phyloP scores from a whole-genome alignment of 1,140 invertebrate species.

The Aphelenchoides avenae region DNA sequence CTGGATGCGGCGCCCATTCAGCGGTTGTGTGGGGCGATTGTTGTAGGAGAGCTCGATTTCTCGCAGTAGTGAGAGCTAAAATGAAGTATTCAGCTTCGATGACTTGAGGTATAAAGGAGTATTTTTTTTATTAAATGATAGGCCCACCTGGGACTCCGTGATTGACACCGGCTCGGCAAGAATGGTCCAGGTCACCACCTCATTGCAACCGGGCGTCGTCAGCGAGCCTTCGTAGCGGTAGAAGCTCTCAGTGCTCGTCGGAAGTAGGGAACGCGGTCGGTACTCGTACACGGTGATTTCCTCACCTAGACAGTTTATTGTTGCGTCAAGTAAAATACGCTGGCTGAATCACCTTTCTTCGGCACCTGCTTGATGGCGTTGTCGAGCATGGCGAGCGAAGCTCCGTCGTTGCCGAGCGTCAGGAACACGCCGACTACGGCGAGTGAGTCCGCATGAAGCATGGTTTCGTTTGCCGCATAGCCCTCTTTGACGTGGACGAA shows the following conservation, averaged over 20 bases:
- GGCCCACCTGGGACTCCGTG: slow-evolving; percentile 41
- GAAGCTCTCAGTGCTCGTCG: slow-evolving; percentile 45
- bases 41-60: slow-evolving; percentile 28
- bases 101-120: too few species aligned
- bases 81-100: too few species aligned
- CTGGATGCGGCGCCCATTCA: slow-evolving; percentile 53
- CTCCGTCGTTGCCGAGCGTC: slow-evolving; percentile 21
- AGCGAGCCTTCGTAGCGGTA: slow-evolving; percentile 79
- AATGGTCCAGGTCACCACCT: slow-evolving; percentile 82
- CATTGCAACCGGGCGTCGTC: slow-evolving; percentile 82
- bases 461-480: slow-evolving; percentile 16
- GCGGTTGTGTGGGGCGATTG: slow-evolving; percentile 51
- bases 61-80: slow-evolving; percentile 44
- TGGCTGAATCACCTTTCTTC: slow-evolving; percentile 6
- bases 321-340: too few species aligned
- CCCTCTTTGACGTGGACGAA: slow-evolving; percentile 54
- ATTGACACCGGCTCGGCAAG: slow-evolving; percentile 66
- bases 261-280: slow-evolving; percentile 20
- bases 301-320: too few species aligned
- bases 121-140: too few species aligned
- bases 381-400: slow-evolving; percentile 21
- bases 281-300: not conserved
- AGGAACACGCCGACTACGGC: slow-evolving; percentile 55
- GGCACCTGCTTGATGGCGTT: slow-evolving; percentile 26
- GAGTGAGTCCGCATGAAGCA: slow-evolving; percentile 46